Conservation (phyloP, 2,113 vertebrate genomes). For the Talpa occidentalis region DNA sequence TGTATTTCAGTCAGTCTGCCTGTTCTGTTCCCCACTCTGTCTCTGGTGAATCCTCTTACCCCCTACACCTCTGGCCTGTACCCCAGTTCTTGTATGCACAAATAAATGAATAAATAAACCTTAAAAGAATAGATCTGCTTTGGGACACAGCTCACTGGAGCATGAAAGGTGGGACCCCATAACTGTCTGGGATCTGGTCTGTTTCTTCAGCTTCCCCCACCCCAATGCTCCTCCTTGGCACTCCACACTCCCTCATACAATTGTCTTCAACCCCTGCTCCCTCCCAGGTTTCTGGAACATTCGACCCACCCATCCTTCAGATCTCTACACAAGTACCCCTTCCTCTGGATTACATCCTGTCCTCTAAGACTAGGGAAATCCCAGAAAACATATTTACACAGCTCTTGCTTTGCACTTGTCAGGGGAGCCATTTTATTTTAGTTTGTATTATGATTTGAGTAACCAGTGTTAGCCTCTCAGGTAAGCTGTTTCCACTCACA, state of each 20-base stretch:
- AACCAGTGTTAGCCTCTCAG: neutral
- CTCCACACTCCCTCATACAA: accelerated
- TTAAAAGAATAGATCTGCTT: too few relatives aligned
- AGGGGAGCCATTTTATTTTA: too few relatives aligned
- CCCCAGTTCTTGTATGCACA: too few relatives aligned
- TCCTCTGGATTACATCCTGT: neutral
- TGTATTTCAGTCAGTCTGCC: too few relatives aligned
- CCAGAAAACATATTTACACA: accelerated
- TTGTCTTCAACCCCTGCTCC: neutral
- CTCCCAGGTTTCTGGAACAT: neutral
- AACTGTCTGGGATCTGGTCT: accelerated
- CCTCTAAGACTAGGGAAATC: neutral
- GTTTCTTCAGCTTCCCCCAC: accelerated
- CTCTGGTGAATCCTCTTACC: too few relatives aligned
- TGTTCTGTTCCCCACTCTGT: too few relatives aligned
- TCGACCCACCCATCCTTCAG: neutral
- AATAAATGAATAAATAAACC: too few relatives aligned
- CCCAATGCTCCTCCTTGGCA: accelerated
- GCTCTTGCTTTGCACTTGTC: neutral
- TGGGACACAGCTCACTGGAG: neutral
- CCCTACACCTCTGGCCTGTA: too few relatives aligned
- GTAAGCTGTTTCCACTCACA: neutral
- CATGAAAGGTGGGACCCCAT: neutral
- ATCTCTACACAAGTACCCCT: neutral
- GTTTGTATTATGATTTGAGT: neutral